Conservation (phyloP, 2,113 vertebrate genomes). For the Embiotoca jacksoni region DNA sequence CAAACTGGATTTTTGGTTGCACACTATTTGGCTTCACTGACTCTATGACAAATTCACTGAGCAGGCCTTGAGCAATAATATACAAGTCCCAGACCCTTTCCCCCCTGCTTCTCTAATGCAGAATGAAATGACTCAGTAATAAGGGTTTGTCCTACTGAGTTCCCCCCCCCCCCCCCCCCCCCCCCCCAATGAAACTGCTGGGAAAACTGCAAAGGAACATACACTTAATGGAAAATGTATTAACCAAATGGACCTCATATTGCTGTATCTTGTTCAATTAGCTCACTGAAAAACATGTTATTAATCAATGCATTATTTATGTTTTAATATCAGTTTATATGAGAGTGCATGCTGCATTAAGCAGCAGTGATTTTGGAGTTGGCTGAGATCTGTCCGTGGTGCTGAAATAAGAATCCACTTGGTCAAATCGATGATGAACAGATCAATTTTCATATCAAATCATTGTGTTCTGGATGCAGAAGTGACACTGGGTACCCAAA, state of each 20-base stretch:
- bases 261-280: not conserved
- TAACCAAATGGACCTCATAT: no score
- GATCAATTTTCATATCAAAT: constrained; percentile 50
- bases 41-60: constrained; percentile 59
- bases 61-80: constrained; percentile 47
- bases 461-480: not conserved
- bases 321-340: not conserved
- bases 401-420: constrained; percentile 46
- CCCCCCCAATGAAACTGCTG: not conserved
- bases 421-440: constrained; percentile 40
- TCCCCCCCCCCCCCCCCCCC: not conserved
- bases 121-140: constrained; percentile 43
- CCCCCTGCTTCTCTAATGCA: constrained; percentile 33
- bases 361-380: not conserved
- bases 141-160: not conserved
- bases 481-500: not conserved
- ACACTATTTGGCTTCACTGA: constrained; percentile 36
- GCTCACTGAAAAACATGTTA: not conserved
- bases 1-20: constrained; percentile 48
- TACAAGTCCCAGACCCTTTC: constrained; percentile 21
- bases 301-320: not conserved
- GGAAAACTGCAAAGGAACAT: not conserved
- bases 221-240: no score
- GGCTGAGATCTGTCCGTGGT: constrained; percentile 48
- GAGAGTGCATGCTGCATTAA: not conserved